Percentiles rank a stretch among this genome's conserved stretches.
These are phyloP conservation scores for Iguana delicatissima DNA, from an alignment of 2,797 vertebrate species.

Conservation along the genomic window DNA sequence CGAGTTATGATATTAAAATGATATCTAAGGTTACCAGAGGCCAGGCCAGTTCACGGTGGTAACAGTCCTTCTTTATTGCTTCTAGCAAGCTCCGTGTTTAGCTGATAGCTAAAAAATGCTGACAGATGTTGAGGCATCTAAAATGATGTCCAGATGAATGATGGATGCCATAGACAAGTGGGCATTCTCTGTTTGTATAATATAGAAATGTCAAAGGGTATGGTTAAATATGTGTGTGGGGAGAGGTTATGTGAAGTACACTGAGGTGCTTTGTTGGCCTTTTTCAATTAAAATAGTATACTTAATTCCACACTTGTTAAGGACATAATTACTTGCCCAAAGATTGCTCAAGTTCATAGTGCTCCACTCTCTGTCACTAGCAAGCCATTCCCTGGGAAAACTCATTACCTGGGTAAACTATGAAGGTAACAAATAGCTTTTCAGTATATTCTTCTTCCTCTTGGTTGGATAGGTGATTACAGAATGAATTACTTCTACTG, in stretches of 20 bases:
- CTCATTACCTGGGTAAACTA: background rate
- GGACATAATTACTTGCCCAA: background rate
- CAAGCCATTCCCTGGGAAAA: background rate
- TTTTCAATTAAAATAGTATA: background rate
- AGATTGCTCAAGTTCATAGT: background rate
- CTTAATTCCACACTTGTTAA: background rate
- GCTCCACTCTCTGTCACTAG: background rate
- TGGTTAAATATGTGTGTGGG: no score
- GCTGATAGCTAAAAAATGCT: no score
- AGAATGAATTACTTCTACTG: background rate
- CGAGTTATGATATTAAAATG: no score
- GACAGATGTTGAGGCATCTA: no score
- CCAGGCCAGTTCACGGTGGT: no score
- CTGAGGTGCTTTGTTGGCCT: background rate
- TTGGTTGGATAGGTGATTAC: slow-evolving; percentile 5
- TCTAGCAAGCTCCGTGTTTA: no score
- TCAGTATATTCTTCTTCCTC: slow-evolving; percentile 7
- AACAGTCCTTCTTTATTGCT: no score
- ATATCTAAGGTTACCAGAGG: no score
- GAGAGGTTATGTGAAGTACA: background rate
- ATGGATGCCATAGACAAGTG: no score
- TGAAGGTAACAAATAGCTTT: slow-evolving; percentile 16
- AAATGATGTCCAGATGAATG: no score
- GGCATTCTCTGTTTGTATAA: no score
- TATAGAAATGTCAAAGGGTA: no score